Evolutionary conservation across 92 coral and sea anemone species (phyloP).

Genomic region (Porites rus): DNA sequence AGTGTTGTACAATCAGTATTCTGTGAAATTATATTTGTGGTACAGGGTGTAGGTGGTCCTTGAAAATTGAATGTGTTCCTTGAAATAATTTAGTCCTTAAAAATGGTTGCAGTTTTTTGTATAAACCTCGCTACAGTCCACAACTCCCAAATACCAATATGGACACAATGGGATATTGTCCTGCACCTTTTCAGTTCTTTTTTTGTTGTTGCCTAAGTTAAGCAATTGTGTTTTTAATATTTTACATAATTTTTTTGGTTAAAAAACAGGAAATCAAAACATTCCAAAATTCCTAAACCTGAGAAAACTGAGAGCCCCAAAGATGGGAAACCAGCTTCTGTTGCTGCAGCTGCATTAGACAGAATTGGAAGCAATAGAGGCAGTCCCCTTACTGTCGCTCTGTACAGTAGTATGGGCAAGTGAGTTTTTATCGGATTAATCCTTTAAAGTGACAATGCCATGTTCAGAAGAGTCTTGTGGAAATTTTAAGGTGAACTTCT

Average conservation of each 20-base stretch:
- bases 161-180: too few species aligned
- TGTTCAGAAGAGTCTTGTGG: too few species aligned
- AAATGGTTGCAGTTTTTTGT: too few species aligned
- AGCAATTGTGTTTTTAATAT: background rate
- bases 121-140: too few species aligned
- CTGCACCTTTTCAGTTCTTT: too few species aligned
- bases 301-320: conserved; percentile 33
- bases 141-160: too few species aligned
- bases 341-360: conserved; percentile 55
- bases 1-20: too few species aligned
- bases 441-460: background rate
- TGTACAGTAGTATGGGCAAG: conserved; percentile 42
- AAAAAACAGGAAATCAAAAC: conserved; percentile 28
- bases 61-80: too few species aligned
- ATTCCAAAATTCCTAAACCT: conserved; percentile 10
- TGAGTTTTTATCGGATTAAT: background rate
- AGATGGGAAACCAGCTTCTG: conserved; percentile 43
- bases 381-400: conserved; percentile 51
- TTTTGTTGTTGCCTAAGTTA: background rate
- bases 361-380: conserved; percentile 51
- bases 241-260: background rate
- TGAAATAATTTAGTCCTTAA: too few species aligned
- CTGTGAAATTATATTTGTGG: too few species aligned
- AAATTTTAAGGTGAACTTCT: too few species aligned
- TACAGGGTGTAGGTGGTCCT: too few species aligned